These are phyloP conservation scores for Dynastes hyllus DNA, from an alignment of 2,888 invertebrate species.

Conservation along the genomic window DNA sequence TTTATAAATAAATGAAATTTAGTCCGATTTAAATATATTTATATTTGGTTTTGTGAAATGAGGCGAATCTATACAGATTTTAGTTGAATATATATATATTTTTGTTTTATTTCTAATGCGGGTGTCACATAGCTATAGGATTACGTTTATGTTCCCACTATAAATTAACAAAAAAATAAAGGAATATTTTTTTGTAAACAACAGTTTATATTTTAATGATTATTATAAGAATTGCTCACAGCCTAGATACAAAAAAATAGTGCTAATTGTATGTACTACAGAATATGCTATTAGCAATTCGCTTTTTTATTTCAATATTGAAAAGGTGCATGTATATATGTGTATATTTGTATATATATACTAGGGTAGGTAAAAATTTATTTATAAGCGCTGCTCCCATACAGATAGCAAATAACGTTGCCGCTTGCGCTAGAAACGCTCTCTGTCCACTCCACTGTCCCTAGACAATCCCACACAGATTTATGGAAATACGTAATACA, in stretches of 20 bases:
- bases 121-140: constrained; percentile 42
- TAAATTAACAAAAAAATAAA: constrained; percentile 26
- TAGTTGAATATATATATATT: constrained; percentile 22
- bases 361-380: too few species aligned
- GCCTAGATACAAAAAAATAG: too few species aligned
- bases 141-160: constrained; percentile 38
- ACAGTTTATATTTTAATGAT: constrained; percentile 23
- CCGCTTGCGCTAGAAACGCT: too few species aligned
- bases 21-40: constrained; percentile 43
- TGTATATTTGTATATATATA: too few species aligned
- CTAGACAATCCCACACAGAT: too few species aligned
- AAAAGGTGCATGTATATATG: constrained; percentile 31
- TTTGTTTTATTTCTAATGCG: constrained; percentile 43
- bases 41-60: constrained; percentile 38
- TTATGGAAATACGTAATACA: too few species aligned
- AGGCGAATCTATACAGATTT: constrained; percentile 43
- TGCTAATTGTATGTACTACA: too few species aligned
- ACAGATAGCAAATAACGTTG: too few species aligned
- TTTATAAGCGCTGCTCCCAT: too few species aligned
- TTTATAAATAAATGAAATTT: constrained; percentile 47
- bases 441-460: too few species aligned
- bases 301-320: constrained; percentile 3
- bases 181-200: constrained; percentile 34
- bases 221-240: constrained; percentile 10
- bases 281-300: constrained; percentile 4